A percentile compares a stretch with the other conserved stretches of the same genome.
These are phyloP conservation scores for Artibeus jamaicensis DNA, from an alignment of 2,797 vertebrate genomes.

Conservation along the genomic window DNA sequence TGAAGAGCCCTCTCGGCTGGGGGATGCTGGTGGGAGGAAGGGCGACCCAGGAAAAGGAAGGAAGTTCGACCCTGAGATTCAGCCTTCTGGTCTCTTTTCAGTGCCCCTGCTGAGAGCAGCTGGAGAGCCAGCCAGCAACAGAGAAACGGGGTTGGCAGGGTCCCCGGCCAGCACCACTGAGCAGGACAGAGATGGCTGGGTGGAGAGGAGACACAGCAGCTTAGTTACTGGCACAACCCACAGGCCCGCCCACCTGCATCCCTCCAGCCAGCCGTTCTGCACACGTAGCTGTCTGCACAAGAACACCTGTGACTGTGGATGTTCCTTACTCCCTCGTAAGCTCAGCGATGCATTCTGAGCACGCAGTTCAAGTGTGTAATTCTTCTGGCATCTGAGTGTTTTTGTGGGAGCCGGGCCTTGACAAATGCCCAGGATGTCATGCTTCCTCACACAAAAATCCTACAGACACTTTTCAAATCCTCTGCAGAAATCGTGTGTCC, in stretches of 20 bases:
- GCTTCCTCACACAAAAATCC: neutral
- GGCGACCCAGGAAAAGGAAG: neutral
- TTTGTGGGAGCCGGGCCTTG: too few relatives aligned
- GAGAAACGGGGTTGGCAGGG: neutral
- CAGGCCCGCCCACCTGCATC: neutral
- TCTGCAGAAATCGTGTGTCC: neutral
- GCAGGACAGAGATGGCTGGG: neutral
- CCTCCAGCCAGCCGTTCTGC: neutral
- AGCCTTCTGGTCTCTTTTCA: neutral
- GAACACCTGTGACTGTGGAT: neutral
- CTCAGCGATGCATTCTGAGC: neutral
- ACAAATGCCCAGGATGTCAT: neutral
- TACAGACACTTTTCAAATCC: neutral
- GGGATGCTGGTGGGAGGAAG: too few relatives aligned
- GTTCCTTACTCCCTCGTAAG: neutral
- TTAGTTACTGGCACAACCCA: neutral
- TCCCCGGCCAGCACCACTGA: rapidly evolving
- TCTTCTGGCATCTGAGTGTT: neutral
- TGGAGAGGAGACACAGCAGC: neutral
- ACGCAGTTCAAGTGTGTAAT: rapidly evolving
- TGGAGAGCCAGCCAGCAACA: neutral
- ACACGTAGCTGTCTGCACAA: too few relatives aligned
- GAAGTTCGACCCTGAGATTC: neutral
- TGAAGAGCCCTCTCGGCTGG: rapidly evolving
- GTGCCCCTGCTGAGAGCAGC: neutral